Evolutionary conservation across 2,797 vertebrate genomes (phyloP), one percentile per base, ranked within the genome.

Genomic region (Chelidonichthys spinosus): DNA sequence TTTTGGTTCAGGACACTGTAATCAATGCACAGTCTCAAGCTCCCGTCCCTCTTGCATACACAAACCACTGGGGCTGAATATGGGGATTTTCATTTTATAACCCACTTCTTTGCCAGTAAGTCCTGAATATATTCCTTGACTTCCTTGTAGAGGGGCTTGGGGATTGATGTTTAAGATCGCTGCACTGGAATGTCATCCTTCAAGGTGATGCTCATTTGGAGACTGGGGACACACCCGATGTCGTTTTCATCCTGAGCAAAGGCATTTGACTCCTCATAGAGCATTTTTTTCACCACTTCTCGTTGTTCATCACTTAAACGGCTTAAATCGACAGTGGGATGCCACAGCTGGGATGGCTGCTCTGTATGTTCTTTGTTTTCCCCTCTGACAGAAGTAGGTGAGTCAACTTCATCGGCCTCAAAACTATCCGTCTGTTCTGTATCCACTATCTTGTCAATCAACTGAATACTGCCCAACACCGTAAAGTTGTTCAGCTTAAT

Each of bases 121-220:
- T n/a, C n/a, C n/a, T n/a, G n/a, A n/a, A n/a, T n/a, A n/a, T n/a
- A n/a, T n/a, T n/a, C n/a, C 13, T 81, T 76, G 0, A 83, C 64
- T 6, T 79, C 56, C 15, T 9, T 43, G 18, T 59, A 74, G 0
- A 78, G 62, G 2, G 63, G 74, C 25, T 81, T 77, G 3, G 69
- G 65, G 17, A 74, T 61, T 0, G 68, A 76, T 0, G 60, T 14
- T 6, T 72, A 80, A 0, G 42, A 11, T 4, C 42, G 42, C 42
- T 43, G 42, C 10, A 61, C 62, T 7, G 71, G 78, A 0, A 25
- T 76, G 15, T 79, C 63, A n/a, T 79, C 60, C 1, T 53, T 69
- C 10, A 56, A 14, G 0, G 7, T 73, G 4, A 79, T 56, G 0
- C 17, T 8, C 75, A 81, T 73, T 11, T 79, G 65, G 0, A 79